These are phyloP conservation scores for Heteractis magnifica DNA, from an alignment of 92 coral and sea anemone genomes.

Conservation along the genomic window DNA sequence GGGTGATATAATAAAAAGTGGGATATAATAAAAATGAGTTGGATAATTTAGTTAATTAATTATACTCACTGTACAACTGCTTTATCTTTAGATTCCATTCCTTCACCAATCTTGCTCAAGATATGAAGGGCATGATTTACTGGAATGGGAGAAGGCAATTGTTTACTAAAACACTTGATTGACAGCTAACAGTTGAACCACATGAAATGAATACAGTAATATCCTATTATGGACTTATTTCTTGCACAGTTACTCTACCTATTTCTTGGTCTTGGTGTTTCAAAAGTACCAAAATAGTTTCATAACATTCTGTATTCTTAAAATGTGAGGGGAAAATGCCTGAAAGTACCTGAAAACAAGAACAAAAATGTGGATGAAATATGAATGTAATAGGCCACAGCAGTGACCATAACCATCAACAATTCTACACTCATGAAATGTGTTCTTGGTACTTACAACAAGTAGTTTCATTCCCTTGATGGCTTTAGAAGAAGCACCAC, in stretches of 20 bases:
- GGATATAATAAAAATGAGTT: too few relatives aligned
- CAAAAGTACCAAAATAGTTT: slow-evolving; percentile 71
- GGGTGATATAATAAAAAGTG: not conserved
- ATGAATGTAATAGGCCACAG: too few relatives aligned
- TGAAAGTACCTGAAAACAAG: slow-evolving; percentile 60
- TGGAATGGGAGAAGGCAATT: slow-evolving; percentile 28
- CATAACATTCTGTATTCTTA: slow-evolving; percentile 67
- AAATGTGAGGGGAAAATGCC: slow-evolving; percentile 76
- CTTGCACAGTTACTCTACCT: slow-evolving; percentile 43
- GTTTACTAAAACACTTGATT: not conserved
- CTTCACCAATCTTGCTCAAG: slow-evolving; percentile 65
- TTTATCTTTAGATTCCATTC: slow-evolving; percentile 60
- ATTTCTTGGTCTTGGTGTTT: slow-evolving; percentile 74
- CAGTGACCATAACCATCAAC: too few relatives aligned
- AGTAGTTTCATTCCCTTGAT: slow-evolving; percentile 73
- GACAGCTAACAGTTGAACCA: not conserved
- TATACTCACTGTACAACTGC: slow-evolving; percentile 61
- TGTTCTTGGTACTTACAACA: slow-evolving; percentile 44
- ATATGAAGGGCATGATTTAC: slow-evolving; percentile 68
- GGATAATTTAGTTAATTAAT: too few relatives aligned
- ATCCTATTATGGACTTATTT: not conserved
- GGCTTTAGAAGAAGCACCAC: slow-evolving; percentile 41
- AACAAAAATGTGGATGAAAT: not conserved
- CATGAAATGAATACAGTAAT: not conserved
- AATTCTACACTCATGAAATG: too few relatives aligned